These are phyloP conservation scores for Phasia obesa DNA, from an alignment of 2,888 invertebrate species.

Conservation along the genomic window DNA sequence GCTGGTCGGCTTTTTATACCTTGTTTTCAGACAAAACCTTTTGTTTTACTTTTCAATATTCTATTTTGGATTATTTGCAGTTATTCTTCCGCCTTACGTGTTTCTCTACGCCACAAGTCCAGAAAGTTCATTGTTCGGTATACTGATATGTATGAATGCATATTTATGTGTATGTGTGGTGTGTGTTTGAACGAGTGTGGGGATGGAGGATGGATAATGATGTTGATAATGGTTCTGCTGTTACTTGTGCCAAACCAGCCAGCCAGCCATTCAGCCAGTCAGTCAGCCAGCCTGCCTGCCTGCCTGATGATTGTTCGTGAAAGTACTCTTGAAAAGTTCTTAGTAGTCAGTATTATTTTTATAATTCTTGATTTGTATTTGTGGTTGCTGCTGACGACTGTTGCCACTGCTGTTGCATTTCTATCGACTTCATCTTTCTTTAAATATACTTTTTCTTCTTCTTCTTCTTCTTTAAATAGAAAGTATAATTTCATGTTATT, in stretches of 20 bases:
- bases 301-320: conserved; percentile 63
- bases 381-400: conserved; percentile 46
- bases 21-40: conserved; percentile 17
- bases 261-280: conserved; percentile 5
- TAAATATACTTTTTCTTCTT: conserved; percentile 12
- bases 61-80: conserved; percentile 57
- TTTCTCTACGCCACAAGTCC: conserved; percentile 40
- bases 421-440: conserved; percentile 45
- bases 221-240: conserved; percentile 53
- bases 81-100: conserved; percentile 55
- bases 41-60: conserved; percentile 48
- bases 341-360: conserved; percentile 62
- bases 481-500: conserved; percentile 58
- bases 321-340: conserved; percentile 65
- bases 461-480: conserved; percentile 29
- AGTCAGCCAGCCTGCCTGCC: too few relatives aligned
- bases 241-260: conserved; percentile 43
- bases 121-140: conserved; percentile 66
- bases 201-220: conserved; percentile 47
- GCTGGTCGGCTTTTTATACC: background rate
- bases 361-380: conserved; percentile 61
- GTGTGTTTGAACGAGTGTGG: background rate
- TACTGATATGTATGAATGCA: background rate
- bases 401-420: conserved; percentile 59
- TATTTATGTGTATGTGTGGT: background rate